Conservation (phyloP, 2,113 vertebrate genomes). For the Mormoops blainvillei region DNA sequence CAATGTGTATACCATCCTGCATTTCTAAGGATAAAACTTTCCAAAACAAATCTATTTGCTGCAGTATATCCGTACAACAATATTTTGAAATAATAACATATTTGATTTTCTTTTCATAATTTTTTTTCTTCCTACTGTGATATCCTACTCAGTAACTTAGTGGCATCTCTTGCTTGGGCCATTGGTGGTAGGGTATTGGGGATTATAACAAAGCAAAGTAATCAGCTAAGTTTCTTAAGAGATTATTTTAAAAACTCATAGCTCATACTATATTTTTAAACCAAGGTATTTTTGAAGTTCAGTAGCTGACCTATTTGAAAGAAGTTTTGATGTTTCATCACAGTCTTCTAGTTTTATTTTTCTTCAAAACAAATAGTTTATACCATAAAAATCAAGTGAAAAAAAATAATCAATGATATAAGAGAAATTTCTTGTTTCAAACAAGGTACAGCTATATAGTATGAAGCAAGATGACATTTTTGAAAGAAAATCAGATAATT, state of each 20-base stretch:
- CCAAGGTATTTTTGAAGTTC: background rate
- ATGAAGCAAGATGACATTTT: background rate
- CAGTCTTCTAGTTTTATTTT: background rate
- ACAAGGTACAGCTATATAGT: background rate
- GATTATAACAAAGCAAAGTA: background rate
- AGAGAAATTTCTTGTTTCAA: background rate
- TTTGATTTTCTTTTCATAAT: background rate
- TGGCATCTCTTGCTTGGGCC: background rate
- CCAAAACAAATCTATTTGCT: background rate
- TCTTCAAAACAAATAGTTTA: background rate
- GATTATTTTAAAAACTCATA: background rate
- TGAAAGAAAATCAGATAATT: background rate
- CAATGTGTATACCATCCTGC: background rate
- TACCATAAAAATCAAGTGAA: background rate
- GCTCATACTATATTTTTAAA: background rate
- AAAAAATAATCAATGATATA: background rate
- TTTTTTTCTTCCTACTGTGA: background rate
- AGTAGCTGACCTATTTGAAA: background rate
- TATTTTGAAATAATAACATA: background rate
- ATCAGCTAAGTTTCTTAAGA: background rate
- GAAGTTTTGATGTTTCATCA: background rate
- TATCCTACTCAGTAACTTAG: background rate
- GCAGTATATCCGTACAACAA: background rate
- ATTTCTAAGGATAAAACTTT: background rate
- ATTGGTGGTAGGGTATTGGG: rapidly evolving